Evolutionary conservation across 2,888 invertebrate species (phyloP), one percentile per base, ranked within the genome.

Genomic region (Julus scanicus): DNA sequence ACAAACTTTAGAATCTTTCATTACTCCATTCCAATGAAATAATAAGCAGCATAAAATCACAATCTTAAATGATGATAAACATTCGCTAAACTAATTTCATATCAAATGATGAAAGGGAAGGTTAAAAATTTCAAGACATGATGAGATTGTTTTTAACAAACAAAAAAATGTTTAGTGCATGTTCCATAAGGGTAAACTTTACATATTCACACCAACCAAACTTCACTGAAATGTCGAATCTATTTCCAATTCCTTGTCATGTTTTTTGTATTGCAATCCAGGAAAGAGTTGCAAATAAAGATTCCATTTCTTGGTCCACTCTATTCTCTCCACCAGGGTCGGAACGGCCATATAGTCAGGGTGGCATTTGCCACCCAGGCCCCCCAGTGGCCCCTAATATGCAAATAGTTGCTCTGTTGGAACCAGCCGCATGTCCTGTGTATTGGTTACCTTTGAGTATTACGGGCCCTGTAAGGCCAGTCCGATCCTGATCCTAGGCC

Each of bases 271-370:
- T 83, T 90, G 90, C 83, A 91, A 91, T 6, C 90, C 90, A 13
- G 89, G 83, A 53, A 89, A 90, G 15, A 90, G 88, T 85, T 90
- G 89, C 63, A 91, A 90, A 87, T 89, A 89, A 37, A 91, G 86
- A 87, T 90, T n/a, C 92, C 87, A 94, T 92, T 89, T 93, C 93
- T 17, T 91, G 90, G 53, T 92, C 92, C 13, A 91, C 91, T 84
- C 20, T 84, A 90, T 89, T 53, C 88, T 88, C 71, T 80, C 89
- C 11, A 49, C 86, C 86, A n/a, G n/a, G n/a, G n/a, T n/a, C n/a
- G n/a, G n/a, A n/a, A n/a, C n/a, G n/a, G n/a, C n/a, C n/a, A n/a
- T n/a, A n/a, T n/a, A n/a, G n/a, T n/a, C n/a, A n/a, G n/a, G n/a
- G n/a, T n/a, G n/a, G n/a, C n/a, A n/a, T n/a, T n/a, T n/a, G n/a